phyloP scores from a whole-genome alignment of 2,113 vertebrate genomes.

The Lagopus leucura region DNA sequence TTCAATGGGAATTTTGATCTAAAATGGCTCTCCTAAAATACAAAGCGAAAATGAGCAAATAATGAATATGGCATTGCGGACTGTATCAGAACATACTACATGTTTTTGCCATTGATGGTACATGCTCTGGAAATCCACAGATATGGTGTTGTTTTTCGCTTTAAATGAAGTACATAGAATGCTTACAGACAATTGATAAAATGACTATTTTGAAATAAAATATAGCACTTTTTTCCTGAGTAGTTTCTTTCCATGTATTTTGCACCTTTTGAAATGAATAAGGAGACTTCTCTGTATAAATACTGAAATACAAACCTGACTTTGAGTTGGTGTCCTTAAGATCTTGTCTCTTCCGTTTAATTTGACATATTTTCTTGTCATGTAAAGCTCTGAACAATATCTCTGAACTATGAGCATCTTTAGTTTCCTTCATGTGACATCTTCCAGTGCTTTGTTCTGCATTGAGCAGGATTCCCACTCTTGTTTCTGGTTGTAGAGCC shows the following conservation, averaged over 20 bases:
- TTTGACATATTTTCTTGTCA: not conserved
- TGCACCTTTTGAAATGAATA: slow-evolving; percentile 13
- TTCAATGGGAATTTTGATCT: not conserved
- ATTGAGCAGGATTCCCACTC: not conserved
- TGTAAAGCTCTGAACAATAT: not conserved
- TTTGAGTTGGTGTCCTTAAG: not conserved
- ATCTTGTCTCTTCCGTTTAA: not conserved
- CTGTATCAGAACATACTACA: not conserved
- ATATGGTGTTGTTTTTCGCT: not conserved
- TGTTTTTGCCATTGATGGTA: not conserved
- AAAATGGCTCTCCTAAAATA: not conserved
- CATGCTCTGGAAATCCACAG: not conserved
- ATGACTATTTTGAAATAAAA: not conserved
- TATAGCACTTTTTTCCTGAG: slow-evolving; percentile 36
- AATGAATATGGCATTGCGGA: not conserved
- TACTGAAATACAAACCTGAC: not conserved
- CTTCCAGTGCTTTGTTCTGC: not conserved
- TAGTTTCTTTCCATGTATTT: slow-evolving; percentile 17
- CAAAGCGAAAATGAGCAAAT: not conserved
- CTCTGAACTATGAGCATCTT: not conserved
- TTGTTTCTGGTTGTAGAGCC: not conserved
- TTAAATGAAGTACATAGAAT: not conserved
- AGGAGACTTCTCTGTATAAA: not conserved
- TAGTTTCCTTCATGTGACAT: not conserved
- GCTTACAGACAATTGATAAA: not conserved